Percentiles rank a stretch among this genome's conserved stretches.
Evolutionary conservation across 2,888 invertebrate species (phyloP).

Genomic region (Trissolcus brochymenae): DNA sequence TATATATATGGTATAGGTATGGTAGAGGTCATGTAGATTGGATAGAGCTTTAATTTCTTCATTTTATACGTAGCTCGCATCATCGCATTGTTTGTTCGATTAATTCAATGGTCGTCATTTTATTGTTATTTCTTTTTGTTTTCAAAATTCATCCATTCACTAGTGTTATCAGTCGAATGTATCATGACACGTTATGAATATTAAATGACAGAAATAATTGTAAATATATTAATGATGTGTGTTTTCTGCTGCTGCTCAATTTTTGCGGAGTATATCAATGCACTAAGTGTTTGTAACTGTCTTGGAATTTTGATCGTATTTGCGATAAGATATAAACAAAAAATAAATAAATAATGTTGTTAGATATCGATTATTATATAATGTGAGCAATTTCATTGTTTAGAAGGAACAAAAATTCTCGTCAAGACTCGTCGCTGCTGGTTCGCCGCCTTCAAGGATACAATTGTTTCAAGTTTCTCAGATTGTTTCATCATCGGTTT

Average conservation of each 20-base stretch:
- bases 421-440: conserved; percentile 49
- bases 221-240: conserved; percentile 31
- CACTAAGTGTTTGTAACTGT: conserved; percentile 46
- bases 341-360: conserved; percentile 16
- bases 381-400: conserved; percentile 28
- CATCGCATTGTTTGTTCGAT: no score
- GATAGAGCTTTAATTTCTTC: no score
- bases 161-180: no score
- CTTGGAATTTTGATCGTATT: conserved; percentile 44
- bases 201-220: conserved; percentile 22
- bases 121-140: no score
- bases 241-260: conserved; percentile 39
- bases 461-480: conserved; percentile 34
- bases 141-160: no score
- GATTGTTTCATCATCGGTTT: conserved; percentile 30
- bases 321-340: conserved; percentile 23
- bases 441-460: conserved; percentile 30
- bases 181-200: no score
- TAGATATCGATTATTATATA: conserved; percentile 31
- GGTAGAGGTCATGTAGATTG: no score
- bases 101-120: no score
- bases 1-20: no score
- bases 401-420: conserved; percentile 19
- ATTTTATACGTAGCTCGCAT: no score
- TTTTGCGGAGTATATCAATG: conserved; percentile 37